phyloP scores from a whole-genome alignment of 2,888 invertebrate species.

The Octonoba sinensis region DNA sequence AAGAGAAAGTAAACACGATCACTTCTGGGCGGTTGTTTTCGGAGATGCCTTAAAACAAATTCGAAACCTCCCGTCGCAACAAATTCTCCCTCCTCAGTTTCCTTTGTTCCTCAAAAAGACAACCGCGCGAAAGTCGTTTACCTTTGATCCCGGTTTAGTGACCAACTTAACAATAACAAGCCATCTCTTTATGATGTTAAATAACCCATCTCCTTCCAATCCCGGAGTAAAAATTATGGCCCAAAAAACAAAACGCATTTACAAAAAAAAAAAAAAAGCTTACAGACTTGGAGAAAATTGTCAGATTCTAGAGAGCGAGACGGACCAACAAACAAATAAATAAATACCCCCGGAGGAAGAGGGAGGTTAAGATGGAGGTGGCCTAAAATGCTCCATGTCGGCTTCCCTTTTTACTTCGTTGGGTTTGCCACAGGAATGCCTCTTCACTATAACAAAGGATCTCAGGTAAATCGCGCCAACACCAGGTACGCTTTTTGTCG shows the following conservation, averaged over 20 bases:
- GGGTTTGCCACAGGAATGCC: neutral
- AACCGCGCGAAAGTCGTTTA: neutral
- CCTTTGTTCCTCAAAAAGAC: neutral
- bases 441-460: neutral
- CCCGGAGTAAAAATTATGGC: too few species aligned
- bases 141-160: constrained; percentile 19
- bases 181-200: neutral
- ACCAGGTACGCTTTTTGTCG: neutral
- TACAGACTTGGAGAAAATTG: too few species aligned
- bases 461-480: neutral
- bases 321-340: constrained; percentile 2
- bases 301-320: neutral
- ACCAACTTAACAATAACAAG: constrained; percentile 15
- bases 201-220: neutral
- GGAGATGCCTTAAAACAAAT: too few species aligned
- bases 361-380: constrained; percentile 2
- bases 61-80: too few species aligned
- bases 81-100: neutral
- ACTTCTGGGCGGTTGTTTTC: too few species aligned
- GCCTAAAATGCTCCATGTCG: neutral
- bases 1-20: too few species aligned
- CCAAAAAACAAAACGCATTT: too few species aligned
- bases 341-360: neutral
- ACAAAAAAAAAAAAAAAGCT: too few species aligned
- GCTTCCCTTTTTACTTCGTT: neutral